phyloP scores from a whole-genome alignment of 2,113 vertebrate species.

The Smithornis capensis region DNA sequence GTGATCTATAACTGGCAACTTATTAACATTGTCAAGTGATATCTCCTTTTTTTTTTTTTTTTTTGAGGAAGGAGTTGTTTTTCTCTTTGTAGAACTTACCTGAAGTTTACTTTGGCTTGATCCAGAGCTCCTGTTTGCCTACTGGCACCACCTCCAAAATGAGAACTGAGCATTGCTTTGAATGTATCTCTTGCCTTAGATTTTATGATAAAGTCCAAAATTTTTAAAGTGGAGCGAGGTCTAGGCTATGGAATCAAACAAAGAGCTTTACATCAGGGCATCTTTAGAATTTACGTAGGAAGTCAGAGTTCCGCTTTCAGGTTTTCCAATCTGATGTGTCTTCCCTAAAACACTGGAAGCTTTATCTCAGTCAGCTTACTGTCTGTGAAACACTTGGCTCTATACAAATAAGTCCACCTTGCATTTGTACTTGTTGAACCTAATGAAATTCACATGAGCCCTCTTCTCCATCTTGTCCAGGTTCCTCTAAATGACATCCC shows the following conservation, averaged over 20 bases:
- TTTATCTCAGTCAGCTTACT: neutral
- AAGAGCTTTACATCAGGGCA: neutral
- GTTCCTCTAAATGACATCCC: neutral
- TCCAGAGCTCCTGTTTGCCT: neutral
- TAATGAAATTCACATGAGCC: neutral
- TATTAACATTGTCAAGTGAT: neutral
- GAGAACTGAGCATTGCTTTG: neutral
- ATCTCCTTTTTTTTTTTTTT: neutral
- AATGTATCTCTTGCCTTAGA: neutral
- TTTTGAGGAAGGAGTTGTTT: neutral
- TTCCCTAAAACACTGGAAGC: neutral
- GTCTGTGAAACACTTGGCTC: neutral
- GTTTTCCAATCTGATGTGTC: neutral
- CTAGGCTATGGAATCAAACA: neutral
- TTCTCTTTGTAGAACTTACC: neutral
- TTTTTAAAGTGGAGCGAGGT: neutral
- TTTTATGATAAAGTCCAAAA: neutral
- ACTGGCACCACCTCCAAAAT: neutral
- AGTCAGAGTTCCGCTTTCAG: neutral
- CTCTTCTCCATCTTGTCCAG: neutral
- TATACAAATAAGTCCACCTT: neutral
- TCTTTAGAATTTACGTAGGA: neutral
- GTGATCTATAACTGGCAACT: neutral
- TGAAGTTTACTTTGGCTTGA: neutral
- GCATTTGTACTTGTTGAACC: neutral